Conservation (phyloP, 2,888 invertebrate genomes). For the Patella caerulea region DNA sequence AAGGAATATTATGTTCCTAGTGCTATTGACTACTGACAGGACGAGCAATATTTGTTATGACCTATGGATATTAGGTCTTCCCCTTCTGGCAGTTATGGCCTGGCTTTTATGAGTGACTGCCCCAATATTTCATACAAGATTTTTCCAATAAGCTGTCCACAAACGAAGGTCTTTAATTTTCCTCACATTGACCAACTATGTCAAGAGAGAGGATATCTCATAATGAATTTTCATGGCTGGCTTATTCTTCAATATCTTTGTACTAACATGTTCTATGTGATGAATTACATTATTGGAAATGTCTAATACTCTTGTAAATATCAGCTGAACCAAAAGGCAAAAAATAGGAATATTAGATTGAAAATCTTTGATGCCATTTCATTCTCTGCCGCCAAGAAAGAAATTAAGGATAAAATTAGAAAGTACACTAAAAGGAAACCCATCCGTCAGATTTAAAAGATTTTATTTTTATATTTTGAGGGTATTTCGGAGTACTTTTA, state of each 20-base stretch:
- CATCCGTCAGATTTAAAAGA: too few species aligned
- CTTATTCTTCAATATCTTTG: slow-evolving; percentile 11
- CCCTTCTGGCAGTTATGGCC: slow-evolving; percentile 19
- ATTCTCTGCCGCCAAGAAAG: too few species aligned
- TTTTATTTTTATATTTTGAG: too few species aligned
- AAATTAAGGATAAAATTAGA: too few species aligned
- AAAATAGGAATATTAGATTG: slow-evolving; percentile 3
- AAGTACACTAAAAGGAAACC: too few species aligned
- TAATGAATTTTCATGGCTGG: slow-evolving; percentile 19
- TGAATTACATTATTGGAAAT: slow-evolving; percentile 10
- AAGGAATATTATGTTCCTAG: slow-evolving; percentile 23
- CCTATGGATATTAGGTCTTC: slow-evolving; percentile 11
- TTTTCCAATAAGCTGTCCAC: slow-evolving; percentile 27
- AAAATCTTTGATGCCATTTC: neutral
- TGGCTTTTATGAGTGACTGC: slow-evolving; percentile 26
- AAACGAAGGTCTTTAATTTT: slow-evolving; percentile 28
- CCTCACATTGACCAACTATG: slow-evolving; percentile 12
- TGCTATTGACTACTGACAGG: slow-evolving; percentile 25
- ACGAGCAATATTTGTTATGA: slow-evolving; percentile 23
- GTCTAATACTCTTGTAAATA: slow-evolving; percentile 11
- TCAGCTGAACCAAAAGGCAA: slow-evolving; percentile 9
- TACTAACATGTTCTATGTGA: slow-evolving; percentile 7
- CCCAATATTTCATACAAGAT: slow-evolving; percentile 28
- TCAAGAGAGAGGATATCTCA: slow-evolving; percentile 20
- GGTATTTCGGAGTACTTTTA: too few species aligned